These are phyloP conservation scores for Heliconius cydno DNA, from an alignment of 2,888 invertebrate species.

Conservation along the genomic window DNA sequence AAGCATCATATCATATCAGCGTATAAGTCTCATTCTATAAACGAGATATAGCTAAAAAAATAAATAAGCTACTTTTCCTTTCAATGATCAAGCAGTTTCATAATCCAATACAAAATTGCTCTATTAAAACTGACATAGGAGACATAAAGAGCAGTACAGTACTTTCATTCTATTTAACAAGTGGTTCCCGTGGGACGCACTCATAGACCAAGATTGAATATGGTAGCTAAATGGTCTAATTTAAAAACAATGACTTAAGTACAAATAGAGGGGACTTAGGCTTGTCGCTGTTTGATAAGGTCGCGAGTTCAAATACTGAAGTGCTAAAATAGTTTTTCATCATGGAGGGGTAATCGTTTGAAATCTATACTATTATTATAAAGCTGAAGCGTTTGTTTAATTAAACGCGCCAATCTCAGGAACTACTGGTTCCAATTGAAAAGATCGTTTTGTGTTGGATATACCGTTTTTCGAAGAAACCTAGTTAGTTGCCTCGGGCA, in stretches of 20 bases:
- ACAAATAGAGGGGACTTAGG: neutral
- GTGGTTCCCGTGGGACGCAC: constrained; percentile 15
- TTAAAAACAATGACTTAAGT: constrained; percentile 14
- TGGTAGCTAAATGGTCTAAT: constrained; percentile 17
- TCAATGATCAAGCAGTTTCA: neutral
- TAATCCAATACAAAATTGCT: neutral
- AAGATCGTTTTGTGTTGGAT: too few relatives aligned
- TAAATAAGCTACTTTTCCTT: neutral
- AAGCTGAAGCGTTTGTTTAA: too few relatives aligned
- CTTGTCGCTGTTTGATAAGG: neutral
- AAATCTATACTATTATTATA: too few relatives aligned
- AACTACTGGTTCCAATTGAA: too few relatives aligned
- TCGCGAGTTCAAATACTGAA: too few relatives aligned
- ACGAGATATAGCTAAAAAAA: neutral
- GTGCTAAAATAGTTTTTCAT: too few relatives aligned
- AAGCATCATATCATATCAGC: too few relatives aligned
- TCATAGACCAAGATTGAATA: neutral
- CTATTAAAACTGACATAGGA: neutral
- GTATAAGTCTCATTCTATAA: neutral
- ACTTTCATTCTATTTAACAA: neutral
- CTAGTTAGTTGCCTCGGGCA: too few relatives aligned
- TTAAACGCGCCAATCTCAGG: too few relatives aligned
- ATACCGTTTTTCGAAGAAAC: too few relatives aligned
- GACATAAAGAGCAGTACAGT: neutral
- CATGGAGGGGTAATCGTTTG: too few relatives aligned